Evolutionary conservation across 2,888 invertebrate genomes (phyloP).

Genomic region (Leptura quadrifasciata): DNA sequence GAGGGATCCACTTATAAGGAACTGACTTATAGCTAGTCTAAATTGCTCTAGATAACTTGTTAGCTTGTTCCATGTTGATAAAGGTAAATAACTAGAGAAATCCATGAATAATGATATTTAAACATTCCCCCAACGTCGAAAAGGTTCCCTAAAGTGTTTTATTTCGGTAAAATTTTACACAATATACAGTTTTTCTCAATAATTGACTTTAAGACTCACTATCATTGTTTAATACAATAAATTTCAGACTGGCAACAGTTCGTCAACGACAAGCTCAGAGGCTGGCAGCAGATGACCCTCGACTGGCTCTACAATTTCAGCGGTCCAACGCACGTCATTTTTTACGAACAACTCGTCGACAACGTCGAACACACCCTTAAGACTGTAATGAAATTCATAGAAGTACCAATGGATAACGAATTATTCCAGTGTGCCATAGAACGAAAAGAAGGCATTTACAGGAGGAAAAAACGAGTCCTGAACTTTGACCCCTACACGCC

Average conservation of each 20-base stretch:
- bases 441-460: slow-evolving; percentile 80
- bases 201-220: no score
- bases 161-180: no score
- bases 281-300: slow-evolving; percentile 83
- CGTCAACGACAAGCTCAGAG: slow-evolving; percentile 79
- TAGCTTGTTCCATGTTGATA: no score
- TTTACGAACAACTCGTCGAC: slow-evolving; percentile 82
- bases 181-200: no score
- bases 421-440: slow-evolving; percentile 70
- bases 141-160: no score
- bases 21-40: no score
- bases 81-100: no score
- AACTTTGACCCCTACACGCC: slow-evolving; percentile 84
- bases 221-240: no score
- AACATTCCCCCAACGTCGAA: no score
- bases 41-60: no score
- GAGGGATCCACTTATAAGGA: no score
- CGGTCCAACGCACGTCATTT: slow-evolving; percentile 82
- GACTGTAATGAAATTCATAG: slow-evolving; percentile 78
- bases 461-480: slow-evolving; percentile 80
- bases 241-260: slow-evolving; percentile 83
- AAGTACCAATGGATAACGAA: slow-evolving; percentile 64
- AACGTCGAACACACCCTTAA: slow-evolving; percentile 78
- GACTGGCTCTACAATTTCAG: slow-evolving; percentile 83
- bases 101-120: no score